A percentile compares a stretch with the other conserved stretches of the same genome.
Evolutionary conservation across 2,888 invertebrate species (phyloP).

Genomic region (Macaria liturata): DNA sequence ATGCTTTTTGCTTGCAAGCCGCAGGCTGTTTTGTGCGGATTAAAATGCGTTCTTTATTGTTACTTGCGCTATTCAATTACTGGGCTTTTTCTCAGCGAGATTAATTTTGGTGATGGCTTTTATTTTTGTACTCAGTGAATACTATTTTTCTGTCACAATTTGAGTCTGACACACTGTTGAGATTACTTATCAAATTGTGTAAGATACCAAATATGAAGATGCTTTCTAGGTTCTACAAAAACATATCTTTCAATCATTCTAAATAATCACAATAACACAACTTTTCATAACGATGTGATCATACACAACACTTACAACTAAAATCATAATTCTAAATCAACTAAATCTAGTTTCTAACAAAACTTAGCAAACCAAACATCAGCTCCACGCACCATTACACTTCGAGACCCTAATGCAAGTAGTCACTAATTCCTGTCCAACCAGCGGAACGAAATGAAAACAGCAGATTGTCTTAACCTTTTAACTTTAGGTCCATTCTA

Average conservation of each 20-base stretch:
- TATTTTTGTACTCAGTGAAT: neutral
- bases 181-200: neutral
- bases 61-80: neutral
- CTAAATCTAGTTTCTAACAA: no score
- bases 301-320: no score
- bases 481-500: constrained; percentile 44
- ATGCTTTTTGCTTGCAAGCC: constrained; percentile 11
- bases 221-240: neutral
- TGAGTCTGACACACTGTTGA: no score
- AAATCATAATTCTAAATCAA: no score
- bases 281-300: no score
- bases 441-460: constrained; percentile 36
- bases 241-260: no score
- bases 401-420: constrained; percentile 23
- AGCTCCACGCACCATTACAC: constrained; percentile 1
- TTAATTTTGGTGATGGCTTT: neutral
- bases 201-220: neutral
- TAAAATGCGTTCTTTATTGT: constrained; percentile 4
- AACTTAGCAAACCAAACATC: no score
- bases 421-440: constrained; percentile 36
- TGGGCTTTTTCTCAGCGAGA: neutral
- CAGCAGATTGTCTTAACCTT: constrained; percentile 41
- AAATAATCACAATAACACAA: no score
- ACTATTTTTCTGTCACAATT: no score
- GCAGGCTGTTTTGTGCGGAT: constrained; percentile 7